Evolutionary conservation across 2,888 invertebrate species (phyloP), one percentile per base, ranked within the genome.

Genomic region (Epirrita christyi): DNA sequence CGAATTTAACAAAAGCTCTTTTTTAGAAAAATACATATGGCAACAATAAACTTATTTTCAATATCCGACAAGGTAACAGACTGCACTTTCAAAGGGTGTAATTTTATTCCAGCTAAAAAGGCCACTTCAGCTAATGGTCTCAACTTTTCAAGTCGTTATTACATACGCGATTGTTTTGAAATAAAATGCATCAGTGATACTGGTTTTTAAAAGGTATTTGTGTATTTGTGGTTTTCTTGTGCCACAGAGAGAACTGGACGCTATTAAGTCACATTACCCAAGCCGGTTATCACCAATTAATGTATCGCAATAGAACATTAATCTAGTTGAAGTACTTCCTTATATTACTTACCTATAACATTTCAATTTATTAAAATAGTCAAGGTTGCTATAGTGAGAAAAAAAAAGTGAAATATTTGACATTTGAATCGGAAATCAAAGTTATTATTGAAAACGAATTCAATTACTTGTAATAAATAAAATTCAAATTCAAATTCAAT

Each of bases 251-350:
- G 7, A 13, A 36, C 36, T 36, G 27, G n/a, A 10, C 14, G n/a
- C 41, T 47, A 27, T 32, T 40, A 29, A 11, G 32, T 29, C 34
- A 46, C 59, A 59, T 55, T 51, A 56, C 61, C 29, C 37, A 42
- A 59, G 27, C 54, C 47, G 57, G 60, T 61, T 58, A 54, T 43
- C 49, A 46, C 51, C 51, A 63, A 58, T 52, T 53, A 57, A 46
- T 57, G 48, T 51, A 50, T 47, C 36, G 58, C 41, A 56, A 63
- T 63, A 64, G 66, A 59, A 64, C 64, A 67, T 70, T 70, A 72
- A 73, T 76, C 66, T 72, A 68, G 34, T 63, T 67, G 50, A 66
- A 61, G 52, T 61, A 73, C 63, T 86, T 85, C 85, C 86, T 84
- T 21, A 21, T 21, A 21, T 21, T 21, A 21, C 21, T 21, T 21